Base-by-base conservation (phyloP, 2,888 invertebrate genomes). In the Thelaira solivaga region DNA sequence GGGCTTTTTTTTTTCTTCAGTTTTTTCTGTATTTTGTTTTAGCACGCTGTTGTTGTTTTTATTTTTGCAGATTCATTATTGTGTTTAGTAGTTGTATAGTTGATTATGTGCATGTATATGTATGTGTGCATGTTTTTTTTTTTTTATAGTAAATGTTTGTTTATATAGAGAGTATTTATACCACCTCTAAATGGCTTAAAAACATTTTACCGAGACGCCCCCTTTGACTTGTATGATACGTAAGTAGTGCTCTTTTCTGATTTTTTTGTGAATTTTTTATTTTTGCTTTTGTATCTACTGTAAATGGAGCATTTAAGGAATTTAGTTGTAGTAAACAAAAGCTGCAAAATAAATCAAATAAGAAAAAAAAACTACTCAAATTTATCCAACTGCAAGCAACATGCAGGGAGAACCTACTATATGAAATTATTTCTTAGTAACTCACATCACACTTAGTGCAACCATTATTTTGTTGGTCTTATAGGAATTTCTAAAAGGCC, bases 1-100 rank as follows among this genome's bases (percentile, higher is more conserved):
- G 76, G n/a, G n/a, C 80, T 82, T 82, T 80, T 57, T 47, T 73
- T 75, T 57, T 65, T 76, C 80, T 82, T 82, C 76, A 62, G n/a
- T n/a, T n/a, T n/a, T n/a, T n/a, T n/a, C n/a, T n/a, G n/a, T n/a
- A n/a, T n/a, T 51, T 79, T 74, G 47, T 71, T 45, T 57, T 61
- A 24, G 34, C 8, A 7, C 24, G 47, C 22, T 41, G 53, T 62
- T 55, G 24, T 39, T 64, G 10, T 13, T n/a, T n/a, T n/a, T n/a
- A n/a, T n/a, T n/a, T n/a, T n/a, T n/a, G n/a, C n/a, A 41, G 65
- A 45, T 55, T 55, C 26, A 39, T 57, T 61, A 49, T 6, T 20
- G 53, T 55, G 18, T 69, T 36, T 47, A 22, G 45, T 34, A 61
- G 61, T 16, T 62, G 47, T 59, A 13, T n/a, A n/a, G n/a, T n/a